These are phyloP conservation scores for Hybognathus amarus DNA, from an alignment of 2,797 vertebrate genomes.

Conservation along the genomic window DNA sequence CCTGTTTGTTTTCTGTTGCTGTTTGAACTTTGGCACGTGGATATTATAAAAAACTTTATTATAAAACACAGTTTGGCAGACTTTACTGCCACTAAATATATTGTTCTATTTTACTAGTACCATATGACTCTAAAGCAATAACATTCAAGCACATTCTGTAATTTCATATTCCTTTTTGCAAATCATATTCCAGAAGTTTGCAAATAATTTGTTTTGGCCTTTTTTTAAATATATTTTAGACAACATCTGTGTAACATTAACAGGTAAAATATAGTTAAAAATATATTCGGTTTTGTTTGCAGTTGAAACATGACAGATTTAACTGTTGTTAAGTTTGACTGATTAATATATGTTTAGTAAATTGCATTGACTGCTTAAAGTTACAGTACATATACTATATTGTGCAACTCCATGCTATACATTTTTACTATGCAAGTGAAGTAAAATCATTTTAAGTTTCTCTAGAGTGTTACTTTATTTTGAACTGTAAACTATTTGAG, in stretches of 20 bases:
- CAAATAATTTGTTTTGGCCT: background rate
- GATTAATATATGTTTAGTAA: conserved; percentile 21
- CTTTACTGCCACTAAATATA: background rate
- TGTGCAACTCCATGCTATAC: background rate
- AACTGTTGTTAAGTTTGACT: background rate
- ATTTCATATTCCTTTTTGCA: conserved; percentile 1
- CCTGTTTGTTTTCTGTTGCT: conserved; percentile 3
- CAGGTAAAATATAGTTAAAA: background rate
- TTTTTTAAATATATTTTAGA: background rate
- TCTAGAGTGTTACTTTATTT: background rate
- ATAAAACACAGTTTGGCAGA: background rate
- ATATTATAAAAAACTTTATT: background rate
- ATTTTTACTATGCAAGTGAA: background rate
- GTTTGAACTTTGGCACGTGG: background rate
- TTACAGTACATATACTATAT: background rate
- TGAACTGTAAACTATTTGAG: background rate
- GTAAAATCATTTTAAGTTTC: conserved; percentile 7
- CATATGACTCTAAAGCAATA: background rate
- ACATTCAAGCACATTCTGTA: background rate
- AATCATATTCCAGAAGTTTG: background rate
- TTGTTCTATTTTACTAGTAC: background rate
- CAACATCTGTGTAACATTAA: background rate
- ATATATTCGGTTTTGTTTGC: background rate
- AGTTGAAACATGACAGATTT: background rate
- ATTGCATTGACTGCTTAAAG: background rate